phyloP scores from a whole-genome alignment of 1,140 invertebrate genomes.

The Drosophila pandora region DNA sequence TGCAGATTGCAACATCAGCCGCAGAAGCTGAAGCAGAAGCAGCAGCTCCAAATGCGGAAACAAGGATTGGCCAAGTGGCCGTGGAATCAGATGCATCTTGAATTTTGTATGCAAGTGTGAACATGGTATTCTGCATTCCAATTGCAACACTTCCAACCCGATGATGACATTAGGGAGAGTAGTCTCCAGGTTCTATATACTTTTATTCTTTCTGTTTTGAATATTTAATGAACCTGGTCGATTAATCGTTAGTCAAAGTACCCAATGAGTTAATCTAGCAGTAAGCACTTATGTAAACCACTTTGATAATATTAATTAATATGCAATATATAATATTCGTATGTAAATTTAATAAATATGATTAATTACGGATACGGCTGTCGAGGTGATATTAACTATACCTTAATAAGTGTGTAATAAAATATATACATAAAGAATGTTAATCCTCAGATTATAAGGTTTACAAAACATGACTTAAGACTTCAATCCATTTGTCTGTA shows the following conservation, averaged over 20 bases:
- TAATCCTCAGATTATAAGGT: not conserved
- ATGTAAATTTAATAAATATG: not conserved
- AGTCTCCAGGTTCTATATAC: not conserved
- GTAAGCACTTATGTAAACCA: constrained; percentile 16
- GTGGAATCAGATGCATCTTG: constrained; percentile 29
- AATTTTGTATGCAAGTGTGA: constrained; percentile 4
- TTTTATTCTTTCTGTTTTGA: not conserved
- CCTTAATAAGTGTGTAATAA: not conserved
- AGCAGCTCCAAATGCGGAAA: constrained; percentile 22
- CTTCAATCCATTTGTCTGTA: not conserved
- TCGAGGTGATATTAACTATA: not conserved
- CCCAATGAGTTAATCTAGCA: not conserved
- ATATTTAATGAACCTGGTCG: not conserved
- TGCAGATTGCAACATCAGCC: constrained; percentile 32
- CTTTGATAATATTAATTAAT: constrained; percentile 24
- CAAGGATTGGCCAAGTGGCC: constrained; percentile 18
- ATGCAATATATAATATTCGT: constrained; percentile 2
- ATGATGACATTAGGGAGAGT: not conserved
- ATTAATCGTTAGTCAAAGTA: not conserved
- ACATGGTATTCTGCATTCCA: not conserved
- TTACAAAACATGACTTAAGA: too few relatives aligned
- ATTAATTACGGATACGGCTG: constrained; percentile 1
- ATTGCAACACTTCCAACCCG: not conserved
- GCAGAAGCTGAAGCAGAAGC: not conserved
- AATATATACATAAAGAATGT: too few relatives aligned